Base-by-base conservation (phyloP, 1,140 invertebrate genomes). In the Leptinotarsa defecta region DNA sequence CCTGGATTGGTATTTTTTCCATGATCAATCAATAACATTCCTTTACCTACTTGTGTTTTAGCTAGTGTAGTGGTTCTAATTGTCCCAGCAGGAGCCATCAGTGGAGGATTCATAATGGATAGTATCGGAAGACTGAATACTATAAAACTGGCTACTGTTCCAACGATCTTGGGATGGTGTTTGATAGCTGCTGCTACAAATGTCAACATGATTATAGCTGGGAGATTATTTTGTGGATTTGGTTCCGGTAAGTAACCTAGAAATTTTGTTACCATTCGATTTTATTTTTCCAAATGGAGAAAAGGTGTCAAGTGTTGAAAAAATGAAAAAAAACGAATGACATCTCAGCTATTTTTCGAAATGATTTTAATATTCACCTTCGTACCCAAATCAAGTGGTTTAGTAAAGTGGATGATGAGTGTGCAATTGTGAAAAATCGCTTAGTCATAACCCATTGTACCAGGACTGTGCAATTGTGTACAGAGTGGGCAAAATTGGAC, bases 151-250 rank as follows among this genome's bases (percentile, higher is more conserved):
- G 87, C 89, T 1, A 83, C 88, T 0, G 77, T 92, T 13, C 91
- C 92, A 1, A 91, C 88, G 74, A 76, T 90, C 0, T 67, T 88
- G 3, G 92, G 92, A 4, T 94, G 91, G 89, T 80, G 89, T 2
- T 74, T 90, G 0, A 91, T 93, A 22, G 90, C 89, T 0, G 81
- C 83, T 19, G 84, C 89, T 1, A 72, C 74, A 2, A 86, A 87
- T 79, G 77, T 89, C 48, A 77, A 83, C 0, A 87, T 88, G 82
- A 83, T 93, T 3, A 84, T 91, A 15, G 65, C 88, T 3, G 92
- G 92, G 8, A 85, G 92, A 68, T 80, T 92, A 19, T 77, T 94
- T 4, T 88, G 89, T n/a, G 93, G 93, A 5, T 74, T 90, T 15
- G 86, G 87, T 2, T 84, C 86, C 49, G 83, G 87, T 87, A 84